phyloP scores from a whole-genome alignment of 2,888 invertebrate species.

The Synergus itoensis region DNA sequence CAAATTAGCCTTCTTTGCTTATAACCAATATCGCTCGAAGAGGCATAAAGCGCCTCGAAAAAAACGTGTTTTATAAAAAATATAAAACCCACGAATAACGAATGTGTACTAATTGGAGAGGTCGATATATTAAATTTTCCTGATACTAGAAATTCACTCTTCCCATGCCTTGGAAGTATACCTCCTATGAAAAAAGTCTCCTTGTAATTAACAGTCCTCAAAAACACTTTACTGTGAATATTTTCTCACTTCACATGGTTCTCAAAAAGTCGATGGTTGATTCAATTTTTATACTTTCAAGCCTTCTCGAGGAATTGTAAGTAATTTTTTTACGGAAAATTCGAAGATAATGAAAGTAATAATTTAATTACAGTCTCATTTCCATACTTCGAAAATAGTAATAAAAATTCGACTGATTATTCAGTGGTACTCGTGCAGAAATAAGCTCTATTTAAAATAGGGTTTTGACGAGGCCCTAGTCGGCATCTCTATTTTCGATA shows the following conservation, averaged over 20 bases:
- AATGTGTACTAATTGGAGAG: constrained; percentile 19
- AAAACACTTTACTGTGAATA: neutral
- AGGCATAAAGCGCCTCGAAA: constrained; percentile 44
- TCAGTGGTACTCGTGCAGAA: no score
- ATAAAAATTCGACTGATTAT: no score
- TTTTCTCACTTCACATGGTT: neutral
- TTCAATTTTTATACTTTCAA: neutral
- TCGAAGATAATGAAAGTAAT: no score
- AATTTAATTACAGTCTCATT: no score
- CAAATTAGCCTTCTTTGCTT: constrained; percentile 71
- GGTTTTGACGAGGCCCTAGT: no score
- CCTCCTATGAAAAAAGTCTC: neutral
- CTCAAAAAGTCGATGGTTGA: neutral
- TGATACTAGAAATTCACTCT: neutral
- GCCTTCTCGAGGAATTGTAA: neutral
- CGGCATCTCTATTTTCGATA: no score
- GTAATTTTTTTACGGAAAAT: neutral
- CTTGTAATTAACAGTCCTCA: neutral
- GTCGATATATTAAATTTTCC: neutral
- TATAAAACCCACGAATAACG: neutral
- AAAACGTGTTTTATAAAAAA: constrained; percentile 45
- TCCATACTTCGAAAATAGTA: no score
- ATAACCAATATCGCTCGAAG: constrained; percentile 56
- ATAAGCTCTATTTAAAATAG: no score
- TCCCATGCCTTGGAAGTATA: neutral